phyloP scores from a whole-genome alignment of 2,113 vertebrate species.

The Rynchops niger region DNA sequence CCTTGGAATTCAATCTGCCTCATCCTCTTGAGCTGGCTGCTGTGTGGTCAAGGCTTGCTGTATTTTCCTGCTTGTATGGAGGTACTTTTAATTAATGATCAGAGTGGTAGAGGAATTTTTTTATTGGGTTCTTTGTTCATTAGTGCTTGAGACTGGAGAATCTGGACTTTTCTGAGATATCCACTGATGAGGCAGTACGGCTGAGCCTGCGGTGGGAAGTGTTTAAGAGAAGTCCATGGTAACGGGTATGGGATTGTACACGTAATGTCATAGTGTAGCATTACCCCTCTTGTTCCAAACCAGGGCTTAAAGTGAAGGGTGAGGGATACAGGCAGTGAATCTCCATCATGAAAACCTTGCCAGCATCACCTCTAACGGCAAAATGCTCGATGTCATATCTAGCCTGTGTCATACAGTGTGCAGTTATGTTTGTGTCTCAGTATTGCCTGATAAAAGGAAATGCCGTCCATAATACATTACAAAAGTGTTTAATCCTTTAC shows the following conservation, averaged over 20 bases:
- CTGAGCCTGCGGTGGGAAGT: neutral
- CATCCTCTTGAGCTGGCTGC: neutral
- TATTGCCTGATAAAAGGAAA: neutral
- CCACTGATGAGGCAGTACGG: neutral
- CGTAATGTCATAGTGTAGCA: neutral
- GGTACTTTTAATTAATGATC: neutral
- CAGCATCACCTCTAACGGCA: neutral
- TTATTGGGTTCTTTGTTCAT: neutral
- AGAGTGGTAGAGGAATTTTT: neutral
- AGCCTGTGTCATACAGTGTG: fast-evolving
- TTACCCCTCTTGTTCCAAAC: neutral
- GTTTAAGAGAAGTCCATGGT: neutral
- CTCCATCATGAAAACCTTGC: neutral
- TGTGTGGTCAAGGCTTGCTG: neutral
- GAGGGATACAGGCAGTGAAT: neutral
- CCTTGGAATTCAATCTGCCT: neutral
- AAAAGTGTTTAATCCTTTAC: neutral
- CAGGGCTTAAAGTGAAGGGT: neutral
- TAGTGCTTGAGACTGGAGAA: neutral
- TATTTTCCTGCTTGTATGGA: neutral
- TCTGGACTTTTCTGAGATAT: neutral
- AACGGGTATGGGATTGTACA: neutral
- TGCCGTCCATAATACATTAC: neutral
- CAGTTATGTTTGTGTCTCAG: neutral
- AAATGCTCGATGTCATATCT: neutral